phyloP scores from a whole-genome alignment of 2,797 vertebrate species.

The Sebastes matsubarae region DNA sequence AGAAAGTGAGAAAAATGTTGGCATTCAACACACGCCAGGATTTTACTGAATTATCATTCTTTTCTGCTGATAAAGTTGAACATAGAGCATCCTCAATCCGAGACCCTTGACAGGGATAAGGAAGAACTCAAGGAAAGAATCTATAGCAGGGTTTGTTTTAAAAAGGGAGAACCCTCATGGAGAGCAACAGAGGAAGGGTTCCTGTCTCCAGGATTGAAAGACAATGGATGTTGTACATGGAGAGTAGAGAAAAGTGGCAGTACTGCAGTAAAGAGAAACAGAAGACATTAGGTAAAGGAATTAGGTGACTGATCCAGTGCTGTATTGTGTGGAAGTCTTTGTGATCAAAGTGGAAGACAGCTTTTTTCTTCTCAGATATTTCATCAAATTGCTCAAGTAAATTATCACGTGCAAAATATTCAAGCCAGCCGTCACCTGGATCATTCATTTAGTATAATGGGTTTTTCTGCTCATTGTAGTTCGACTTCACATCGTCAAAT shows the following conservation, averaged over 20 bases:
- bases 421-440: background rate
- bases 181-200: background rate
- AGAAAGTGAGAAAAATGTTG: background rate
- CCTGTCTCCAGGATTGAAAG: background rate
- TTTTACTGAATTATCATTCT: background rate
- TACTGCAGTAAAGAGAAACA: background rate
- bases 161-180: no score
- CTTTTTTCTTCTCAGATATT: background rate
- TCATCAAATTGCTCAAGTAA: background rate
- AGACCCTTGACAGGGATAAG: background rate
- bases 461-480: no score
- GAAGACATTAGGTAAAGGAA: background rate
- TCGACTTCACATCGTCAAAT: background rate
- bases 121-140: background rate
- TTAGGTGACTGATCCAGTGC: background rate
- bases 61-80: background rate
- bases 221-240: background rate
- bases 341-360: background rate
- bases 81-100: background rate
- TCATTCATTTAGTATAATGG: background rate
- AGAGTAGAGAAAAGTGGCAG: background rate
- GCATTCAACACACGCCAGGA: background rate
- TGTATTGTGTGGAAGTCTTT: background rate
- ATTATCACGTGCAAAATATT: background rate
- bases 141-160: background rate